Percentiles rank a stretch among this genome's conserved stretches.
Conservation (phyloP, 2,888 invertebrate genomes). For the Parnassius glacialis region DNA sequence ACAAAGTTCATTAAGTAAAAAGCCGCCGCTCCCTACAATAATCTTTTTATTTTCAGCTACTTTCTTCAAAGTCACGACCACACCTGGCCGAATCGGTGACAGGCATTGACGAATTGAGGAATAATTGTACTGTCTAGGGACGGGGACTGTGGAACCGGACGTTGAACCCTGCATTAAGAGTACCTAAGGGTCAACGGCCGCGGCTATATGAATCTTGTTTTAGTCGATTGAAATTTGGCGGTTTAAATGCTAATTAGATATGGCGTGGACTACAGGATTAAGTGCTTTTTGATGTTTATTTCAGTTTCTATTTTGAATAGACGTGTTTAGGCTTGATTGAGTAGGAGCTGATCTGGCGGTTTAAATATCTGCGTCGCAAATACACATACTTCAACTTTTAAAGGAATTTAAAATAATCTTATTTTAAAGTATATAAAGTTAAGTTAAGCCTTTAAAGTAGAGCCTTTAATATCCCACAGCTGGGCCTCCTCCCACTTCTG, state of each 20-base stretch:
- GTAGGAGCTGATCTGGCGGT: too few relatives aligned
- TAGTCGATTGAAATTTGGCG: not conserved
- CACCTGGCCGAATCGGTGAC: conserved; percentile 14
- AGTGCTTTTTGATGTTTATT: too few relatives aligned
- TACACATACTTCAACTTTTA: too few relatives aligned
- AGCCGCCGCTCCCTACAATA: not conserved
- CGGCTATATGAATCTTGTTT: not conserved
- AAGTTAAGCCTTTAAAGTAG: too few relatives aligned
- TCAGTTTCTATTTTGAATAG: too few relatives aligned
- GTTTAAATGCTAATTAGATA: conserved; percentile 8
- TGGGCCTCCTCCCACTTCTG: too few relatives aligned
- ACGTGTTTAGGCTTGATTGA: too few relatives aligned
- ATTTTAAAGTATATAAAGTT: too few relatives aligned
- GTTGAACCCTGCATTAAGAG: conserved; percentile 11
- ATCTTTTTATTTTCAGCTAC: conserved; percentile 17
- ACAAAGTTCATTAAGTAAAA: conserved; percentile 3
- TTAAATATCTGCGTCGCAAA: too few relatives aligned
- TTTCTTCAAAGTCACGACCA: conserved; percentile 1
- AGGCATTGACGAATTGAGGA: conserved; percentile 16
- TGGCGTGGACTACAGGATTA: too few relatives aligned
- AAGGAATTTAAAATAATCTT: too few relatives aligned
- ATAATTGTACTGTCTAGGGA: conserved; percentile 1
- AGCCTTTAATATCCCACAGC: too few relatives aligned
- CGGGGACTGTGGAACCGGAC: conserved; percentile 6
- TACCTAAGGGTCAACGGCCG: conserved; percentile 3